Base-by-base conservation (phyloP, 2,797 vertebrate genomes). In the Pangasius sanitwongsei region DNA sequence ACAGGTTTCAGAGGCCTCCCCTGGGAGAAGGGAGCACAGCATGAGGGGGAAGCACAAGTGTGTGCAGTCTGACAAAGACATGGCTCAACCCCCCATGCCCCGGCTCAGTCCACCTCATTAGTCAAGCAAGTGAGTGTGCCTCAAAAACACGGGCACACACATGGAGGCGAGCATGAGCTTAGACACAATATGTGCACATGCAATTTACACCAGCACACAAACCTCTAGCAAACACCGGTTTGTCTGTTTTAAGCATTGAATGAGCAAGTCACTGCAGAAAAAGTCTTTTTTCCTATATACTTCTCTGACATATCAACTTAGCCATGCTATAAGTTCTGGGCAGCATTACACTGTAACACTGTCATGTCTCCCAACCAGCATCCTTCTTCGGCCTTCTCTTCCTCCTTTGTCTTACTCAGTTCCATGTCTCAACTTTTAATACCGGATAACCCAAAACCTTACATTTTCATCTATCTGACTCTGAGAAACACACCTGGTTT, bases 21-120 rank as follows among this genome's bases (percentile, higher is more conserved):
- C n/a, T 53, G 97, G 97, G 98, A 96, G 18, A 70, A 55, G 65
- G 90, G 89, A 87, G 91, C 23, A 87, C 94, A 95, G 91, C 84
- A 63, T 75, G 78, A 78, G 91, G 92, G 96, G 93, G 94, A 92
- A 93, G 86, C 94, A 94, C 81, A 80, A 81, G 94, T 93, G 94
- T 95, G 86, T 67, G 95, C 94, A 92, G 94, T 94, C 95, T 95
- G 95, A 98, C 97, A 97, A 98, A 98, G 97, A 97, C 96, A 92
- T 97, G 95, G 90, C 89, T 92, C 67, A 92, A 80, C 95, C 92
- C 94, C 92, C n/a, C 82, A 91, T 92, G 94, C 93, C 94, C 86
- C 83, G 53, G 81, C 93, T 94, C 92, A 95, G 94, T 95, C 94
- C 93, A 86, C 92, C 94, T 97, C 96, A 97, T 97, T 97, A 97